A percentile compares a stretch with the other conserved stretches of the same genome.
Conservation (phyloP, 2,888 invertebrate species). For the Heliconius cydno region DNA sequence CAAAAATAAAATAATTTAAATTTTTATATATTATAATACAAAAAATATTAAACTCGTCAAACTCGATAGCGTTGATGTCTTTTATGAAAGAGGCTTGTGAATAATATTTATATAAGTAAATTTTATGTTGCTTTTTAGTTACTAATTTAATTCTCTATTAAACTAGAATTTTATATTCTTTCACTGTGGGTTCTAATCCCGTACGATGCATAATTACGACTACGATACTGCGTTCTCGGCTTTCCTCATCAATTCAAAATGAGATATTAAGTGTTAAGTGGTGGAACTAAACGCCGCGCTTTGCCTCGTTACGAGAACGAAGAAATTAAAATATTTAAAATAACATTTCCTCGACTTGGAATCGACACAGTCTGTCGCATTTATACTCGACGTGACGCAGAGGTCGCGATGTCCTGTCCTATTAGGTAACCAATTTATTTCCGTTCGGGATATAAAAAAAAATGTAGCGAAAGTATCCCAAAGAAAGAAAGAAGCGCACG, state of each 20-base stretch:
- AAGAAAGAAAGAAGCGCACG: slow-evolving; percentile 12
- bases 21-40: too few species aligned
- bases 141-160: too few species aligned
- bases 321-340: not conserved
- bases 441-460: not conserved
- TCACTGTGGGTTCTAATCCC: not conserved
- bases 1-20: too few species aligned
- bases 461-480: not conserved
- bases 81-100: slow-evolving; percentile 56
- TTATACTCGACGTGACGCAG: too few species aligned
- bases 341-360: too few species aligned
- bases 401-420: too few species aligned
- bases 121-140: too few species aligned
- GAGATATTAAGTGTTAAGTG: not conserved
- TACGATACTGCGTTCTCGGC: not conserved
- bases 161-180: too few species aligned
- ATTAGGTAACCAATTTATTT: too few species aligned
- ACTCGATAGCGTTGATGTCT: slow-evolving; percentile 65
- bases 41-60: slow-evolving; percentile 30
- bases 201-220: not conserved
- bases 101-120: not conserved
- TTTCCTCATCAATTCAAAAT: too few species aligned
- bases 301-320: not conserved
- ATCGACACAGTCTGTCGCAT: too few species aligned
- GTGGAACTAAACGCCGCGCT: not conserved